Evolutionary conservation across 2,113 vertebrate species (phyloP), one percentile per base, ranked within the genome.

Genomic region (Crotalus helleri): DNA sequence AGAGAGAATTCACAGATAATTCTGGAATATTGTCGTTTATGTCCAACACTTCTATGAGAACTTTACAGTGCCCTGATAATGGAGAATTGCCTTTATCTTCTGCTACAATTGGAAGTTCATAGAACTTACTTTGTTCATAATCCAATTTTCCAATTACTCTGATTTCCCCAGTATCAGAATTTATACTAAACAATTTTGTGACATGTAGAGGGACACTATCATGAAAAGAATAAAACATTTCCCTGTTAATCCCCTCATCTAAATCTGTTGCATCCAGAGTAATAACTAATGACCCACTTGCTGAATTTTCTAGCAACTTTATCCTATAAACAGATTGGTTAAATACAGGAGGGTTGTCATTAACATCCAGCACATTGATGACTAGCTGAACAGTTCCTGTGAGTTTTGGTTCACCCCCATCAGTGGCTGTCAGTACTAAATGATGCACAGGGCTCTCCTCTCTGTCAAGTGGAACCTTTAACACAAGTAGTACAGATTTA

Each of bases 401-500:
- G 49, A 51, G 49, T 51, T 51, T 51, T 51, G 49, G 49, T 51
- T 51, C 49, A 51, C 49, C 49, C 49, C 49, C 49, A 51, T 51
- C 49, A 51, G 49, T 51, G 49, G 49, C 49, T 51, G 49, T 51
- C 49, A 51, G 49, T 51, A 51, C 1, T 51, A 51, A 51, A 51
- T 51, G 49, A 51, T 51, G 49, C 8, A 51, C 49, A 51, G 49
- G 49, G 1, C 1, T 51, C 49, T 51, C 49, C 49, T 51, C 49
- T 1, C 49, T 51, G 8, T 51, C 49, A 51, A 51, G 49, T 51
- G 49, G 49, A 10, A 51, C 49, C 49, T 51, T 9, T 10, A 51
- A 51, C 8, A 51, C 91, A 90, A 97, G 96, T 4, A 94, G 94
- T 88, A 96, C 94, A 1, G 95, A 96, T 93, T 93, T 96, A 19